Conservation (phyloP, 2,888 invertebrate genomes). For the Miltochrista miniata region DNA sequence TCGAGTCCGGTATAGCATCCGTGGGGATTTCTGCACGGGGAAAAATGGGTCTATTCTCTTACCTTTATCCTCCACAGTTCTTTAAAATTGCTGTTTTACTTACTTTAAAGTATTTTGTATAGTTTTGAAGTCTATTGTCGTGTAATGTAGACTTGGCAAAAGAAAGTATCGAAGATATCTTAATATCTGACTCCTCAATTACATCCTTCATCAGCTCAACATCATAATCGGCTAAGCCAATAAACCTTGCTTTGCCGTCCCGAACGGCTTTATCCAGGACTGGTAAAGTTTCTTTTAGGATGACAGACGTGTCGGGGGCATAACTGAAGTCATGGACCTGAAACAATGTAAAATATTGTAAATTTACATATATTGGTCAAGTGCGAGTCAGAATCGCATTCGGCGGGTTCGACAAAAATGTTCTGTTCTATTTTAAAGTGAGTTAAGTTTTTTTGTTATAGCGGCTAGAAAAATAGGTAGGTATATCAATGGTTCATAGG, state of each 20-base stretch:
- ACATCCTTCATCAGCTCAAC: conserved; percentile 89
- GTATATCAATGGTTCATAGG: no score
- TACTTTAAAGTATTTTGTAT: conserved; percentile 90
- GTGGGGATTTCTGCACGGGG: no score
- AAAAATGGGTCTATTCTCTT: no score
- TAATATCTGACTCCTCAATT: conserved; percentile 85
- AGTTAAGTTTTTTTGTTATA: no score
- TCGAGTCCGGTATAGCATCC: no score
- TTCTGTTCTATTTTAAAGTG: neutral
- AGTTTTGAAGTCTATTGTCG: conserved; percentile 90
- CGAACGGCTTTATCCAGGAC: conserved; percentile 89
- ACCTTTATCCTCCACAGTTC: no score
- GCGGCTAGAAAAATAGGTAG: no score
- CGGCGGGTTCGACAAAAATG: neutral
- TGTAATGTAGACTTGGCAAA: conserved; percentile 92
- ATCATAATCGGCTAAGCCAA: conserved; percentile 95
- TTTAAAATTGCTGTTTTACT: neutral
- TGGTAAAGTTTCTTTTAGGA: conserved; percentile 94
- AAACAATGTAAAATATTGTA: conserved; percentile 14
- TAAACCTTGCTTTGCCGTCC: conserved; percentile 88
- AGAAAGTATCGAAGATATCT: conserved; percentile 88
- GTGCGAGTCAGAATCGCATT: no score
- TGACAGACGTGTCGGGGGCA: conserved; percentile 88
- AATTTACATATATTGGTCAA: no score
- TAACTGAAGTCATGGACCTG: conserved; percentile 98